phyloP scores from a whole-genome alignment of 2,888 invertebrate species.

The Lithophane leautieri region DNA sequence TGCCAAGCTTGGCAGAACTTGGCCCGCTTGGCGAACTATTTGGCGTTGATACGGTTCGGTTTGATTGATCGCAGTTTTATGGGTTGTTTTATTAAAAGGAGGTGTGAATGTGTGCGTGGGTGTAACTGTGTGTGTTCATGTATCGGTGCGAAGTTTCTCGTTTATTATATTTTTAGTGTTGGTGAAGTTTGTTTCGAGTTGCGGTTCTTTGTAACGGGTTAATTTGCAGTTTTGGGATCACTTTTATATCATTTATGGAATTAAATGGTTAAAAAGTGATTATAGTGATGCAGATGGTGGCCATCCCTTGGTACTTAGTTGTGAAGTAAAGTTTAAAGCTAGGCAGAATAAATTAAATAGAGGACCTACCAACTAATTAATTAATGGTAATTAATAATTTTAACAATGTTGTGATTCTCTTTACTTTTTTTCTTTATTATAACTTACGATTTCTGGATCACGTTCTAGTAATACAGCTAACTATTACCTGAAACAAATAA shows the following conservation, averaged over 20 bases:
- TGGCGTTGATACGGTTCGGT: conserved; percentile 59
- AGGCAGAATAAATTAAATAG: not conserved
- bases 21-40: conserved; percentile 56
- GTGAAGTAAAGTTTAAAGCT: not conserved
- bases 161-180: conserved; percentile 48
- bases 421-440: not conserved
- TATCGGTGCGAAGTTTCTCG: conserved; percentile 51
- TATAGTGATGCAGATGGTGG: not conserved
- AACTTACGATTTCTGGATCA: conserved; percentile 22
- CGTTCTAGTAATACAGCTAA: not conserved
- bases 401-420: not conserved
- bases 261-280: not conserved
- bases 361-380: not conserved
- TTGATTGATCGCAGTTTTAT: conserved; percentile 69
- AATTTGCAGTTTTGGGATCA: not conserved
- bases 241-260: not conserved
- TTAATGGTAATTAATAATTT: not conserved
- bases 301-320: not conserved
- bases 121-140: conserved; percentile 42
- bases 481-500: conserved; percentile 43
- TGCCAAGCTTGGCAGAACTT: conserved; percentile 57
- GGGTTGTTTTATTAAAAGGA: conserved; percentile 63
- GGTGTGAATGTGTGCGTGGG: conserved; percentile 22
- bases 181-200: not conserved
- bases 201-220: conserved; percentile 7